Percentiles rank a stretch among this genome's conserved stretches.
Conservation (phyloP, 2,888 invertebrate species). For the Apamea monoglypha region DNA sequence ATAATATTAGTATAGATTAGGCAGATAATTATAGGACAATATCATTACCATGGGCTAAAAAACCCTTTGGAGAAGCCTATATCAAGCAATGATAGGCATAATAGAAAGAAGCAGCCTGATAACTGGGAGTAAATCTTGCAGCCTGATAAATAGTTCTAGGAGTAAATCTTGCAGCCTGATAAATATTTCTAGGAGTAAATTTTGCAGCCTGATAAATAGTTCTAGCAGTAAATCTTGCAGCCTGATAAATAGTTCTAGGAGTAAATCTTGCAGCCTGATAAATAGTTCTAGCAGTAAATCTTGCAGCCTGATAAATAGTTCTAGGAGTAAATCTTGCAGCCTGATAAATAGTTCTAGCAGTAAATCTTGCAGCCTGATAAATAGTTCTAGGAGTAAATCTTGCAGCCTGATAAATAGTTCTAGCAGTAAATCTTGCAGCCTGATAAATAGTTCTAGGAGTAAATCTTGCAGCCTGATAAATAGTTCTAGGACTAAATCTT, state of each 20-base stretch:
- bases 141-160: too few relatives aligned
- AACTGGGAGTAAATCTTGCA: not conserved
- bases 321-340: too few relatives aligned
- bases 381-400: too few relatives aligned
- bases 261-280: not conserved
- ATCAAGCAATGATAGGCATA: not conserved
- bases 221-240: too few relatives aligned
- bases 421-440: too few relatives aligned
- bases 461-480: not conserved
- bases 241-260: not conserved
- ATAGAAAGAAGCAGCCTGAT: not conserved
- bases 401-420: not conserved
- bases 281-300: not conserved
- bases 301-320: not conserved
- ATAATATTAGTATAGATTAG: too few relatives aligned
- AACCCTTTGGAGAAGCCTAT: constrained; percentile 10
- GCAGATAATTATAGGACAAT: not conserved
- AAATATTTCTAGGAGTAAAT: too few relatives aligned
- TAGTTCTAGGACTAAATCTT: too few relatives aligned
- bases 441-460: not conserved
- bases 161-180: too few relatives aligned
- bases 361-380: not conserved
- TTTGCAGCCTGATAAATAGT: too few relatives aligned
- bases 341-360: not conserved
- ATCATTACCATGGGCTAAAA: not conserved